Percentiles rank a stretch among this genome's conserved stretches.
Conservation (phyloP, 2,888 invertebrate species). For the Tiphia femorata region DNA sequence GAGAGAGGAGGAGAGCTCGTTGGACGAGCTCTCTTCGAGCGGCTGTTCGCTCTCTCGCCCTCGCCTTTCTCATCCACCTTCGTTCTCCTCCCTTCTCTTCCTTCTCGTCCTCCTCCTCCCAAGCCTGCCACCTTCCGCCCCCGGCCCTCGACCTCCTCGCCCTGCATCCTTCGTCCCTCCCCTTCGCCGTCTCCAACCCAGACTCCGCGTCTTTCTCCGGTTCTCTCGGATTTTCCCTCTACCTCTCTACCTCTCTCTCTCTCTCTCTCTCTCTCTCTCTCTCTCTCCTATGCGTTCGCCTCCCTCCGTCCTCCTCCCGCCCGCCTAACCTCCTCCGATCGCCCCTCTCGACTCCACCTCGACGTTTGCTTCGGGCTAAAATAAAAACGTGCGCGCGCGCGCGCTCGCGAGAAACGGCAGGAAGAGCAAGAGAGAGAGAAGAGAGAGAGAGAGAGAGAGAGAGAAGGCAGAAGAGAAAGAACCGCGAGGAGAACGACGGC, state of each 20-base stretch:
- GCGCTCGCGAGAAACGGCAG: conserved; percentile 21
- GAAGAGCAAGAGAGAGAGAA: conserved; percentile 32
- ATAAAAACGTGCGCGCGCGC: conserved; percentile 60
- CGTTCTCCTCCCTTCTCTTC: conserved; percentile 5
- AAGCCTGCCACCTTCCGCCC: conserved; percentile 5
- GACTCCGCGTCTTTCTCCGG: conserved; percentile 1
- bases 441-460: conserved; percentile 12
- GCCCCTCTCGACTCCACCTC: conserved; percentile 37
- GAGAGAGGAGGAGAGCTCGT: conserved; percentile 46
- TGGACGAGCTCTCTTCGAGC: conserved; percentile 53
- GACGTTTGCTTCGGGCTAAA: conserved; percentile 58
- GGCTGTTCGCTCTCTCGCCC: conserved; percentile 43
- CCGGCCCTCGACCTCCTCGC: conserved; percentile 10
- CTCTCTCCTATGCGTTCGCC: not conserved
- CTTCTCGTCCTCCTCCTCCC: conserved; percentile 10
- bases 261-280: conserved; percentile 10
- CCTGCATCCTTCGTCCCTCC: conserved; percentile 15
- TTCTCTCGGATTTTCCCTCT: conserved; percentile 5
- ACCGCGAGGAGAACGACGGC: no score
- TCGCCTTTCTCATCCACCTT: conserved; percentile 17
- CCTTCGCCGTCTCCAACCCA: conserved; percentile 14
- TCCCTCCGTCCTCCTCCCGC: conserved; percentile 4
- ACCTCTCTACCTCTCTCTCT: conserved; percentile 11
- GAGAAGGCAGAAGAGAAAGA: no score
- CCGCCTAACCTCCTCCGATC: conserved; percentile 9